Evolutionary conservation across 2,888 invertebrate genomes (phyloP).

Genomic region (Mythimna ferrago): DNA sequence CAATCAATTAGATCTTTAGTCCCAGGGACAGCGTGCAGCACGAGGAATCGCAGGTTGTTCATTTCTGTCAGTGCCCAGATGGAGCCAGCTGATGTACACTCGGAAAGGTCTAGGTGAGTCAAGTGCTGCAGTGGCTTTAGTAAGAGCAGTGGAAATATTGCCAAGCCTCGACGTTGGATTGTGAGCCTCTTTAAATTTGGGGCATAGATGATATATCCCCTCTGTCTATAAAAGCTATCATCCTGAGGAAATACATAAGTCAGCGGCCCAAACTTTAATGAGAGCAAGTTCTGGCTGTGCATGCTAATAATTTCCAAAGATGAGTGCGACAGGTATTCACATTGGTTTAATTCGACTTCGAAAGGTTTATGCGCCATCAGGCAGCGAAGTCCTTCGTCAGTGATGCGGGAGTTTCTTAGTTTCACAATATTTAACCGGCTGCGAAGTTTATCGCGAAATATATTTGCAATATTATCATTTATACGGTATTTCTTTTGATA

Average conservation of each 20-base stretch:
- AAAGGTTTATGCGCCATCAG: conserved; percentile 94
- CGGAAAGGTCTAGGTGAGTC: conserved; percentile 93
- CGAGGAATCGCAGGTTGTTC: conserved; percentile 93
- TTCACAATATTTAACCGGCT: conserved; percentile 93
- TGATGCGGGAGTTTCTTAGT: conserved; percentile 93
- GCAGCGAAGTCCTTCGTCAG: conserved; percentile 93
- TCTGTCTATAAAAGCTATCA: conserved; percentile 78
- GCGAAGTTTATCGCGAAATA: conserved; percentile 92
- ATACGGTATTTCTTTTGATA: conserved; percentile 90
- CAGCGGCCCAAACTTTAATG: conserved; percentile 93
- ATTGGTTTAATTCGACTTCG: conserved; percentile 94
- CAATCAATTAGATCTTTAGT: conserved; percentile 91
- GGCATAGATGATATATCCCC: conserved; percentile 90
- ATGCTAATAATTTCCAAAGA: conserved; percentile 93
- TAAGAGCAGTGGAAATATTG: conserved; percentile 89
- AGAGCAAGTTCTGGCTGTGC: conserved; percentile 92
- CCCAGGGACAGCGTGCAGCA: conserved; percentile 95
- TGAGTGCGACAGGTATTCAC: conserved; percentile 92
- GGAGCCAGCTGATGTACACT: conserved; percentile 91
- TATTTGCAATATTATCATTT: conserved; percentile 93
- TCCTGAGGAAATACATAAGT: conserved; percentile 91
- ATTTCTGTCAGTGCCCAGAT: conserved; percentile 93
- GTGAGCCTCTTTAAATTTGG: conserved; percentile 91
- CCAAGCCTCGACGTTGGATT: conserved; percentile 88
- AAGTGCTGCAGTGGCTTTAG: conserved; percentile 91